Evolutionary conservation across 2,113 vertebrate species (phyloP), one percentile per base, ranked within the genome.

Genomic region (Gallinago undulata): DNA sequence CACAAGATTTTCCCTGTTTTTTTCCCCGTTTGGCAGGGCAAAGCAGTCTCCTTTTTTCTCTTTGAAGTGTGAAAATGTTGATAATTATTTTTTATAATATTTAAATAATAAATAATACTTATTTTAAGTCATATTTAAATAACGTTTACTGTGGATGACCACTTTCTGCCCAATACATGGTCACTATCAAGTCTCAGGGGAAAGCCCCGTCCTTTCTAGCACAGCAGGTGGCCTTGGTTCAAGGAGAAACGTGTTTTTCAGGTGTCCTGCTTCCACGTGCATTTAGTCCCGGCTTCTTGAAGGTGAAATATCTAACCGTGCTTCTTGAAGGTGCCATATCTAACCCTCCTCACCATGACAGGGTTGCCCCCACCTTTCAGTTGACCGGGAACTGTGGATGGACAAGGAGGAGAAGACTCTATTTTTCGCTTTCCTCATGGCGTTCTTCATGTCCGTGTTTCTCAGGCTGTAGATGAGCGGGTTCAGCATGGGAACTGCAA

Each of bases 401-500:
- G 57, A 22, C 21, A 68, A 47, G 41, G 30, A 84, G 25, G 56
- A 22, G 30, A 62, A 35, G 47, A 84, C 60, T 79, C 48, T 51
- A 4, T 35, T 25, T 57, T 48, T 68, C 28, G 59, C 60, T 76
- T 87, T 90, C 60, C 10, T 95, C 63, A 81, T 0, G 19, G 95
- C 39, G 0, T 59, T 83, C 88, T 92, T 96, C 87, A 97, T 55
- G 9, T 94, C 95, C 0, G 0, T 8, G 2, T 96, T 97, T 25
- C 93, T 90, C 6, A 94, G 50, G 9, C 81, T 95, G 50, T 95
- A 95, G 33, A 90, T 85, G 9, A 96, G 45, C 0, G 51, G 95
- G 53, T 94, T 97, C 62, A 93, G 68, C 84, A 60, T 45, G 47
- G 87, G 94, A 7, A 74, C n/a, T 2, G 83, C 59, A 9, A 95